These are phyloP conservation scores for Ophonus ardosiacus DNA, from an alignment of 2,888 invertebrate species.

Conservation along the genomic window DNA sequence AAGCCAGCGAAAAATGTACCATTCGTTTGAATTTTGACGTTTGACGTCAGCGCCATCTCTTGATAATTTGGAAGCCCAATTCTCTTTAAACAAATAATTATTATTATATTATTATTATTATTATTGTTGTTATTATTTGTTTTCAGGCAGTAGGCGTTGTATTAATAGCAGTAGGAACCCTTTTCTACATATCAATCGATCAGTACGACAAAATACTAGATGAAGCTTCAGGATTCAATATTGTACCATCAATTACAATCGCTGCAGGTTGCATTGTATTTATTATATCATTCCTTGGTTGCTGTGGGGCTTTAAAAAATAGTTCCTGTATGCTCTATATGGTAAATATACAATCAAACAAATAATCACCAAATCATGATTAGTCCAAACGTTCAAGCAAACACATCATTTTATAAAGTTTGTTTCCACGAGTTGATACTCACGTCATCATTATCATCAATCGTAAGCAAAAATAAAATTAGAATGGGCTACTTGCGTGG, in stretches of 20 bases:
- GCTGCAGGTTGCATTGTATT: conserved; percentile 83
- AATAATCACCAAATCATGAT: not conserved
- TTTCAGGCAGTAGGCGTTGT: conserved; percentile 37
- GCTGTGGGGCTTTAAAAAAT: conserved; percentile 75
- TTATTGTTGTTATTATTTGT: not conserved
- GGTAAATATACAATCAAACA: conserved; percentile 68
- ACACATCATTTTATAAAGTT: too few relatives aligned
- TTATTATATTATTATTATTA: too few relatives aligned
- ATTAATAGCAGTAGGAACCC: conserved; percentile 24
- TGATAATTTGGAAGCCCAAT: too few relatives aligned
- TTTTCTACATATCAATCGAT: conserved; percentile 30
- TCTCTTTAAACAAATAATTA: too few relatives aligned
- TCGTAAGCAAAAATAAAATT: too few relatives aligned
- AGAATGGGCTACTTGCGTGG: too few relatives aligned
- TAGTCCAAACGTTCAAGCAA: too few relatives aligned
- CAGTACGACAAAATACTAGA: not conserved
- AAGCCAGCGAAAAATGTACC: too few relatives aligned
- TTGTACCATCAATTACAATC: conserved; percentile 82
- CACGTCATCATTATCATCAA: too few relatives aligned
- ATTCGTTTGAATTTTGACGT: too few relatives aligned
- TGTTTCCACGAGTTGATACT: too few relatives aligned
- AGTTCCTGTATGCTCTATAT: conserved; percentile 75
- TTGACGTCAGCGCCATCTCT: too few relatives aligned
- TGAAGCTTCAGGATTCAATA: not conserved
- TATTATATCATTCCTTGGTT: conserved; percentile 75